These are phyloP conservation scores for Salarias fasciatus DNA, from an alignment of 2,797 vertebrate genomes.

Conservation along the genomic window DNA sequence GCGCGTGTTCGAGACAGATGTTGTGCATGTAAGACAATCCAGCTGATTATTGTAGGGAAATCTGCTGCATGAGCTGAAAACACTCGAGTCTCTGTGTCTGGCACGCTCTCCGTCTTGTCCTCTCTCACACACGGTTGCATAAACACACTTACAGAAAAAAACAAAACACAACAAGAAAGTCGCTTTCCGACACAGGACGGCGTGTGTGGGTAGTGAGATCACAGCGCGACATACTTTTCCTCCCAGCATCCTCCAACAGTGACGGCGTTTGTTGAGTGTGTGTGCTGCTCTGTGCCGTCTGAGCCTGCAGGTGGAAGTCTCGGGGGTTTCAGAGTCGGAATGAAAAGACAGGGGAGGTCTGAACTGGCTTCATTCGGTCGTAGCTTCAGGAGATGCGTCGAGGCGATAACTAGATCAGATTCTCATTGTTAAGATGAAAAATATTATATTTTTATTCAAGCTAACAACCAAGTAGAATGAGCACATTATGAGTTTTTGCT, in stretches of 20 bases:
- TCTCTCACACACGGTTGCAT: constrained; percentile 47
- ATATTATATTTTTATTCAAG: no score
- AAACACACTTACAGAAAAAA: constrained; percentile 52
- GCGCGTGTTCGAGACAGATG: constrained; percentile 67
- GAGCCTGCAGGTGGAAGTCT: background rate
- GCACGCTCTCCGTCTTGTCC: constrained; percentile 53
- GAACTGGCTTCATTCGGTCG: no score
- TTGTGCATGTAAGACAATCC: constrained; percentile 71
- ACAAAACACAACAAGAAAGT: constrained; percentile 58
- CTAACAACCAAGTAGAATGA: no score
- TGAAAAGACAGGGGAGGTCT: no score
- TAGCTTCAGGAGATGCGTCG: no score
- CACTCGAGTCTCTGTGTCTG: constrained; percentile 71
- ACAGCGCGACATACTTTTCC: constrained; percentile 62
- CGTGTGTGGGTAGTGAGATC: constrained; percentile 70
- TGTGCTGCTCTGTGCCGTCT: constrained; percentile 15
- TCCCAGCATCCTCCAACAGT: constrained; percentile 55
- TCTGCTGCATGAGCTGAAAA: constrained; percentile 60
- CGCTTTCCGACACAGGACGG: constrained; percentile 49
- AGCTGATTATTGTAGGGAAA: constrained; percentile 71
- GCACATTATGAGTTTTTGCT: no score
- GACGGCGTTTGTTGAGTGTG: constrained; percentile 47
- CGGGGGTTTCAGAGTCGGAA: no score
- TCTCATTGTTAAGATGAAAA: no score
- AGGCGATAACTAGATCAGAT: no score